Conservation (phyloP, 1,140 invertebrate species). For the Augochlora pura region DNA sequence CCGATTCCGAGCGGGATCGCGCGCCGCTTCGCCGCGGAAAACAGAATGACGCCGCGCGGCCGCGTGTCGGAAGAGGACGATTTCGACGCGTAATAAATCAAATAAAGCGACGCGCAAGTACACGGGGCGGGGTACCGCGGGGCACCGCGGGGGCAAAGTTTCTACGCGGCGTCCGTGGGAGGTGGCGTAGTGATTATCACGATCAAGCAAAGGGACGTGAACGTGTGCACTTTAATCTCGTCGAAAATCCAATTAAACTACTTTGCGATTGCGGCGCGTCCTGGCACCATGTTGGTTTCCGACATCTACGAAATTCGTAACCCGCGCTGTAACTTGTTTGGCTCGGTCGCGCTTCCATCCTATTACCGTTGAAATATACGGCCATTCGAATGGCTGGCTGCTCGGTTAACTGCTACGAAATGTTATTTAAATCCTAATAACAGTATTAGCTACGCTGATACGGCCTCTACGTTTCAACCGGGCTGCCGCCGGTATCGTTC, state of each 20-base stretch:
- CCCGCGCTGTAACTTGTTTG: constrained; percentile 61
- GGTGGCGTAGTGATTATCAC: constrained; percentile 64
- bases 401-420: constrained; percentile 59
- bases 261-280: constrained; percentile 66
- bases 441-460: constrained; percentile 50
- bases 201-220: constrained; percentile 58
- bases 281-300: constrained; percentile 59
- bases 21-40: no score
- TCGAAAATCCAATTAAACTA: constrained; percentile 76
- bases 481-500: background rate
- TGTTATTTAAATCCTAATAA: constrained; percentile 63
- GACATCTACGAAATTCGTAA: constrained; percentile 65
- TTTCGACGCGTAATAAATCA: background rate
- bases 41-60: no score
- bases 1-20: no score
- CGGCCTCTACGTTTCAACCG: background rate
- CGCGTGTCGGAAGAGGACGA: background rate
- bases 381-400: constrained; percentile 52
- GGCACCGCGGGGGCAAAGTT: no score
- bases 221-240: constrained; percentile 71
- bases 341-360: constrained; percentile 53
- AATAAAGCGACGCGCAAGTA: background rate
- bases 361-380: constrained; percentile 63
- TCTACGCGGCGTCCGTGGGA: constrained; percentile 30
- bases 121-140: background rate